Conservation (phyloP, 2,797 vertebrate genomes). For the Anomalospiza imberbis region DNA sequence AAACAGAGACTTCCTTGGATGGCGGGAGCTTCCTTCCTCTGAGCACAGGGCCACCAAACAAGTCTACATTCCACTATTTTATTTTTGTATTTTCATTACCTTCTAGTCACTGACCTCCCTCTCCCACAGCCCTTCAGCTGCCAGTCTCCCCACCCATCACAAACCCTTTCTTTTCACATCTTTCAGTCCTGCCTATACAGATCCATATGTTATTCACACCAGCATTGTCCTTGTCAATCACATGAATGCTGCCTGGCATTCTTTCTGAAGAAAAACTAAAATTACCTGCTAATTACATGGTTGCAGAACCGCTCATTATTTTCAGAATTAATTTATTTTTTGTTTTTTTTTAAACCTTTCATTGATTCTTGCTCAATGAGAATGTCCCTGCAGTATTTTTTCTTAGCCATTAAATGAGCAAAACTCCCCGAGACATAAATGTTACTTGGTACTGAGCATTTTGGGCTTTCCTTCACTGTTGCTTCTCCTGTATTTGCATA, state of each 20-base stretch:
- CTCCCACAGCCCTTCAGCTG: not conserved
- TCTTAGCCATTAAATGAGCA: not conserved
- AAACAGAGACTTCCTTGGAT: not conserved
- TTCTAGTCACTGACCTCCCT: not conserved
- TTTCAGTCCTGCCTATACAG: not conserved
- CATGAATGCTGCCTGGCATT: not conserved
- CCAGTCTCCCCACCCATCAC: not conserved
- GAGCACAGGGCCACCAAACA: not conserved
- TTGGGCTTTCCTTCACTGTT: not conserved
- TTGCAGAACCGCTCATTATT: not conserved
- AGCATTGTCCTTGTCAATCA: not conserved
- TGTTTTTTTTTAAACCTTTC: not conserved
- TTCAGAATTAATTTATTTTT: not conserved
- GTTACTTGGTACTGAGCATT: not conserved
- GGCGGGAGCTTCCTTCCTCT: not conserved
- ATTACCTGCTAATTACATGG: not conserved
- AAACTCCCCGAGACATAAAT: not conserved
- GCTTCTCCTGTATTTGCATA: not conserved
- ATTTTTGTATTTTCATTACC: not conserved
- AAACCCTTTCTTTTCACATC: not conserved
- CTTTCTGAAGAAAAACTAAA: not conserved
- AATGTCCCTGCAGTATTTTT: not conserved
- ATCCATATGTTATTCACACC: not conserved
- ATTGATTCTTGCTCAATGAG: not conserved
- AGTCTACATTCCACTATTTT: not conserved